A percentile compares a stretch with the other conserved stretches of the same genome.
phyloP scores from a whole-genome alignment of 1,140 invertebrate species.

The Leguminivora glycinivorella region DNA sequence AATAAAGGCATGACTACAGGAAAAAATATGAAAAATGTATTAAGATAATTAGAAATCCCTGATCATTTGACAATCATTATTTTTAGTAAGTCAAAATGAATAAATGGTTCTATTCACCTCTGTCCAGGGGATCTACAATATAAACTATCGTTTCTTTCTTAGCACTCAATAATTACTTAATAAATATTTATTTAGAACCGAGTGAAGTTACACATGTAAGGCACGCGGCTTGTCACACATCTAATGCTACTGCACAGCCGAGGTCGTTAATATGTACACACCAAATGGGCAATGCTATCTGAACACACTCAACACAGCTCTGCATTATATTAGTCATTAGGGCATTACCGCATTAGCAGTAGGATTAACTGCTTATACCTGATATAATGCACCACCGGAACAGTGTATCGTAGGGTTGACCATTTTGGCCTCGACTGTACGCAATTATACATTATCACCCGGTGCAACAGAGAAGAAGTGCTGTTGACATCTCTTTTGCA shows the following conservation, averaged over 20 bases:
- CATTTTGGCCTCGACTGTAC: neutral
- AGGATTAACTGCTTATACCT: too few relatives aligned
- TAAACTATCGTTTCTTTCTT: neutral
- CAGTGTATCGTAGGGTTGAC: neutral
- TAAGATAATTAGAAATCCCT: too few relatives aligned
- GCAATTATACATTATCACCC: neutral
- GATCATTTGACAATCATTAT: too few relatives aligned
- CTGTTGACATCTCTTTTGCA: neutral
- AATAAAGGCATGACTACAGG: too few relatives aligned
- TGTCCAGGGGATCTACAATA: neutral
- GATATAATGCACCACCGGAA: neutral
- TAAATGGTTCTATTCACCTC: too few relatives aligned
- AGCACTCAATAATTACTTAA: neutral
- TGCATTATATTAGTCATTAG: too few relatives aligned
- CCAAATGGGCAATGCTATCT: neutral
- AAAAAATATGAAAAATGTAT: too few relatives aligned
- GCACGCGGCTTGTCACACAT: constrained; percentile 25
- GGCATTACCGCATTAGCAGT: too few relatives aligned
- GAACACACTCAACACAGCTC: neutral
- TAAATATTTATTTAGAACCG: neutral
- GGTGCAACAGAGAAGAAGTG: neutral
- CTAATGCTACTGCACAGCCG: constrained; percentile 2
- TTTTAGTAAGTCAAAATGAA: too few relatives aligned
- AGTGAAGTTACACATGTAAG: constrained; percentile 15
- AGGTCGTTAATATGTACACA: neutral